Evolutionary conservation across 2,888 invertebrate genomes (phyloP), one percentile per base, ranked within the genome.

Genomic region (Andricus curvator): DNA sequence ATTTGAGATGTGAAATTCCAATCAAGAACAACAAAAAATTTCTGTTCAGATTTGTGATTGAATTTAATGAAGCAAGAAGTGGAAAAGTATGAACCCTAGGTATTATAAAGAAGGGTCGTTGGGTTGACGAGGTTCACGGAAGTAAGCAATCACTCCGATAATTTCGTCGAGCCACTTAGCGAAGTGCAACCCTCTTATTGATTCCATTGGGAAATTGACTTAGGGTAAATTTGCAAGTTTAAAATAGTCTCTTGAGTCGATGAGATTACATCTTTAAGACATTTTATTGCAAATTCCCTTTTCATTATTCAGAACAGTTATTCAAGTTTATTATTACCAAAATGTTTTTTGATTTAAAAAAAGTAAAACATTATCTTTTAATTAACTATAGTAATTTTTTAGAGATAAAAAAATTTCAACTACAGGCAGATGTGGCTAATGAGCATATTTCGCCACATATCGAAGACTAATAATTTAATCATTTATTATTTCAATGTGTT

Each of bases 111-210:
- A 74, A 74, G 74, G 74, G 76, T 83, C 80, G 78, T 83, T 81
- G 81, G 83, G 83, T 85, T 85, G 85, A 84, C 86, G 86, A 84
- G 83, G 65, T 81, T 83, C 83, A 81, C 82, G 83, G 84, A 86
- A 84, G 83, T 84, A 83, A 85, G 82, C 84, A 87, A 86, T 84
- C 86, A 83, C 86, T 82, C 80, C 86, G 83, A 86, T 87, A 87
- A 88, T 86, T 86, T 86, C 83, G 81, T 77, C 81, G 80, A 81
- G 83, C 83, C 82, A 84, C 83, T 85, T 85, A 83, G 82, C 79
- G 77, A 80, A 80, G 81, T 82, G 83, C 86, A 83, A 82, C 81
- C 81, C 85, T 82, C 83, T 82, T 83, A 85, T 86, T 83, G 82
- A 83, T 82, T 83, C 80, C 82, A 83, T 84, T 80, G 78, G 62